Evolutionary conservation across 2,888 invertebrate species (phyloP).

Genomic region (Allygus modestus): DNA sequence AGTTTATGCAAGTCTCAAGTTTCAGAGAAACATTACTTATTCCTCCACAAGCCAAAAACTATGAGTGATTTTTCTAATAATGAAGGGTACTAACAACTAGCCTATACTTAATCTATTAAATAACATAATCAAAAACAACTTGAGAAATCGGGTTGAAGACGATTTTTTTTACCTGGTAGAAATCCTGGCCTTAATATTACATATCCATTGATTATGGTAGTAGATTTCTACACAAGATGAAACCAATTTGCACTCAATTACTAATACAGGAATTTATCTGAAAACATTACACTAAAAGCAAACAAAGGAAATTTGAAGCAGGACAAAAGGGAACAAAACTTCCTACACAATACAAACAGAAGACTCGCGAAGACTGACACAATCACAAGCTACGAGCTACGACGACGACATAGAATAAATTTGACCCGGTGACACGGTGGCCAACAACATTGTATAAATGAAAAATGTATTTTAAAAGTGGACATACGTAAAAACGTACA

Average conservation of each 20-base stretch:
- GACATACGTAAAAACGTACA: background rate
- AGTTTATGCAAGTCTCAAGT: too few species aligned
- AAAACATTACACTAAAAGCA: constrained; percentile 21
- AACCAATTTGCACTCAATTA: constrained; percentile 24
- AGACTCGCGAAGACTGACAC: constrained; percentile 25
- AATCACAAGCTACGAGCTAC: background rate
- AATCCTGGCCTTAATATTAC: background rate
- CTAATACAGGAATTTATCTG: background rate
- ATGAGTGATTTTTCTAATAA: too few species aligned
- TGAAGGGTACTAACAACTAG: too few species aligned
- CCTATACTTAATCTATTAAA: too few species aligned
- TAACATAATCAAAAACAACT: too few species aligned
- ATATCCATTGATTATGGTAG: constrained; percentile 1
- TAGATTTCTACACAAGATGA: background rate
- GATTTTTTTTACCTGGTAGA: constrained; percentile 7
- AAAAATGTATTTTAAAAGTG: background rate
- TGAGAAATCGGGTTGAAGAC: too few species aligned
- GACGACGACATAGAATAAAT: background rate
- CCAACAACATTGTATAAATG: background rate
- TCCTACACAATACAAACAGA: constrained; percentile 43
- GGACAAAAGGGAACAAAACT: constrained; percentile 20
- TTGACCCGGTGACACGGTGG: constrained; percentile 4
- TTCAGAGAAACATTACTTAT: too few species aligned
- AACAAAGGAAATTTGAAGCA: constrained; percentile 37
- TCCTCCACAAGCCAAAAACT: too few species aligned